Evolutionary conservation across 1,140 invertebrate species (phyloP).

Genomic region (Berghia stephanieae): DNA sequence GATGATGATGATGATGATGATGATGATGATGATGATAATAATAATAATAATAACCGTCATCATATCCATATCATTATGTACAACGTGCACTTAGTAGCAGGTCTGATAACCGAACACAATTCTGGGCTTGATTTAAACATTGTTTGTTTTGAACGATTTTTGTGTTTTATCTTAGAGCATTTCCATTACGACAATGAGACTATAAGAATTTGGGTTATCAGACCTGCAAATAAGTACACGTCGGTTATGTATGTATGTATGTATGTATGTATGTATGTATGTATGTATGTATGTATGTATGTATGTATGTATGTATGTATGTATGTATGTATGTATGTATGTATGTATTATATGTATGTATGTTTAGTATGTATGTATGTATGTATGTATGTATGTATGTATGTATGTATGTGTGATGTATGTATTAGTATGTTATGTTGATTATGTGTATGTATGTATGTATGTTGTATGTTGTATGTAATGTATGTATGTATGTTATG

Average conservation of each 20-base stretch:
- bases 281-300: neutral
- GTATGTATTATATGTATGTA: no score
- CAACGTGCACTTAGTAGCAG: neutral
- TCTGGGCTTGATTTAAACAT: neutral
- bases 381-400: no score
- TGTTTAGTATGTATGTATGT: no score
- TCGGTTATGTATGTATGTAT: no score
- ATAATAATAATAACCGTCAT: neutral
- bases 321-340: neutral
- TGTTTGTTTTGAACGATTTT: neutral
- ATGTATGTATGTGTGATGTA: neutral
- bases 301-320: neutral
- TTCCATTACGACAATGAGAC: no score
- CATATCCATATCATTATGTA: neutral
- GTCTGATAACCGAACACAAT: no score
- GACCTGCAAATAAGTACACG: no score
- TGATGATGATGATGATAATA: slow-evolving; percentile 5
- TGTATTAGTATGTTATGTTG: neutral
- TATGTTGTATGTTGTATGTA: neutral
- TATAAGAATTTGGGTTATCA: no score
- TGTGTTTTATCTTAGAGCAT: neutral
- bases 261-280: neutral
- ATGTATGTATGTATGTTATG: neutral
- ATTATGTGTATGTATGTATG: no score
- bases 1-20: slow-evolving; percentile 20